Evolutionary conservation across 2,113 vertebrate species (phyloP), one percentile per base, ranked within the genome.

Genomic region (Siphamia tubifer): DNA sequence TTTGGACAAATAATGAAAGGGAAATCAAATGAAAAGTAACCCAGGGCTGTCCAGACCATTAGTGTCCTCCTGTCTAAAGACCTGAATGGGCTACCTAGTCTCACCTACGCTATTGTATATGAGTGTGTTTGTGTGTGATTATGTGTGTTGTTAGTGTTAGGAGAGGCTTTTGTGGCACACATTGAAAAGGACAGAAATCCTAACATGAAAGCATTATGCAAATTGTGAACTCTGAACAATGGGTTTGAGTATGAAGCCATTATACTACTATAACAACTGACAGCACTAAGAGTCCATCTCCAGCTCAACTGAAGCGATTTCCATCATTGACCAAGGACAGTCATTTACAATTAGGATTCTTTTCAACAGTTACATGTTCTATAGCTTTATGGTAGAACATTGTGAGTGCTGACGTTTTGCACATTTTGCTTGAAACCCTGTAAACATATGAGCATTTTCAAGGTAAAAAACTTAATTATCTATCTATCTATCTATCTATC

Each of bases 191-290:
- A 56, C 24, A 57, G 61, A 82, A 83, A 83, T 85, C 51, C 64
- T 78, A 79, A 79, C 57, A 61, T 76, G 39, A 79, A 68, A 70
- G 49, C 55, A 44, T 74, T 74, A 60, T 80, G 54, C 65, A 79
- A 72, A 88, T 70, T 21, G 10, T 70, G 32, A 79, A 67, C 67
- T 30, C 53, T 56, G 47, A 74, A 77, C 76, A 82, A 71, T 68
- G 60, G 43, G 39, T 67, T 64, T 48, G 53, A 73, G 60, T 44
- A 63, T 28, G 31, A 19, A 49, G 51, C 57, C 56, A 70, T 84
- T 79, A 79, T 79, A 1, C 70, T n/a, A n/a, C 34, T 13, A 2
- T 49, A 35, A 79, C 78, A 85, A 80, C 63, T 30, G 55, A 31
- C 47, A 54, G 49, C 68, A 20, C 42, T 45, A 24, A 40, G 49